Conservation (phyloP, 1,140 invertebrate species). For the Vanessa tameamea region DNA sequence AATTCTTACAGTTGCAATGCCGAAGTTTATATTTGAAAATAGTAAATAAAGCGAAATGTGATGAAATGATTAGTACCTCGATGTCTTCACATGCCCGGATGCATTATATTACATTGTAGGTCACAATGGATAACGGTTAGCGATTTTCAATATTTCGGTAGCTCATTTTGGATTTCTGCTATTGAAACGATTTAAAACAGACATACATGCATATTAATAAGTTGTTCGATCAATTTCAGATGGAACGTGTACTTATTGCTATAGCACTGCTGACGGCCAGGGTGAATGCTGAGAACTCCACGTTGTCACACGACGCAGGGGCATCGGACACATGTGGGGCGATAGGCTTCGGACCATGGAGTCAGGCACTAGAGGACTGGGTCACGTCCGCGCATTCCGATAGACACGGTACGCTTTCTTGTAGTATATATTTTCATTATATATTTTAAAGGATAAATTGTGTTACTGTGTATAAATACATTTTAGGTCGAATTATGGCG, state of each 20-base stretch:
- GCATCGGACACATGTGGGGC: slow-evolving; percentile 42
- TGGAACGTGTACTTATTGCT: slow-evolving; percentile 31
- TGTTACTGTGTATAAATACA: not conserved
- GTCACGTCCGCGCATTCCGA: slow-evolving; percentile 47
- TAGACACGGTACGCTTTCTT: slow-evolving; percentile 51
- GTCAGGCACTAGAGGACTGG: slow-evolving; percentile 71
- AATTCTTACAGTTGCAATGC: too few species aligned
- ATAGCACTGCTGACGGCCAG: slow-evolving; percentile 35
- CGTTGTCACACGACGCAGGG: slow-evolving; percentile 19
- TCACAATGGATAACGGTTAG: too few species aligned
- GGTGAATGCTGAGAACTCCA: slow-evolving; percentile 43
- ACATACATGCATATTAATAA: not conserved
- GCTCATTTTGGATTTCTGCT: not conserved
- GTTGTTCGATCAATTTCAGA: slow-evolving; percentile 33
- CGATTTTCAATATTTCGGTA: too few species aligned
- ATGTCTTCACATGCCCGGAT: too few species aligned
- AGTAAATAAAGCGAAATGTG: too few species aligned
- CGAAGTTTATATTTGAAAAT: too few species aligned
- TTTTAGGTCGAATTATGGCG: slow-evolving; percentile 68
- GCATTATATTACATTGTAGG: too few species aligned
- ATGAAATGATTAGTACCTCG: too few species aligned
- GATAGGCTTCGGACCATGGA: slow-evolving; percentile 53
- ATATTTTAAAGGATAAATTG: too few species aligned
- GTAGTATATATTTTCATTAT: too few species aligned
- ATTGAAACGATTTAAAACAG: too few species aligned